Conservation (phyloP, 1,140 invertebrate genomes). For the Drosophila mayri region DNA sequence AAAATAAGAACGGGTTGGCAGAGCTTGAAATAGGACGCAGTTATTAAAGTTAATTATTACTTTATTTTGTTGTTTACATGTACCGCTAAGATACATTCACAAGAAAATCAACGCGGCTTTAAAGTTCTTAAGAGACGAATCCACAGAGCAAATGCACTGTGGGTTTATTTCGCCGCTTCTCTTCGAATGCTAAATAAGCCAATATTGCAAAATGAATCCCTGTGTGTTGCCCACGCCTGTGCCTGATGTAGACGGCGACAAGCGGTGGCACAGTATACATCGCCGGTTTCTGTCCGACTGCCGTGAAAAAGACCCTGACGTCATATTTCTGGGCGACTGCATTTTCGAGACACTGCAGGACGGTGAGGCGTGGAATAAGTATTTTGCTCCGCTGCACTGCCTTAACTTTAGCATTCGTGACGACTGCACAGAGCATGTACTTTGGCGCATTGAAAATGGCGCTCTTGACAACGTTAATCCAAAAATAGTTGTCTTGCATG, state of each 20-base stretch:
- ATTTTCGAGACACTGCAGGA: slow-evolving; percentile 91
- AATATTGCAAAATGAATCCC: slow-evolving; percentile 85
- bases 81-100: slow-evolving; percentile 1
- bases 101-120: not conserved
- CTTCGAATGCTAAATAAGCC: slow-evolving; percentile 11
- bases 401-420: slow-evolving; percentile 96
- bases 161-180: slow-evolving; percentile 3
- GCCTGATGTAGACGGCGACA: slow-evolving; percentile 86
- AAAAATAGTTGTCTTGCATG: slow-evolving; percentile 94
- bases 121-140: not conserved
- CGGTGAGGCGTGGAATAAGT: slow-evolving; percentile 93
- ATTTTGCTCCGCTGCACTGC: slow-evolving; percentile 94
- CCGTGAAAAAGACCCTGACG: slow-evolving; percentile 94
- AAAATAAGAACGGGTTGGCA: not conserved
- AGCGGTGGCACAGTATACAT: slow-evolving; percentile 86
- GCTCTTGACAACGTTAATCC: slow-evolving; percentile 94
- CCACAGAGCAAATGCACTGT: slow-evolving; percentile 13
- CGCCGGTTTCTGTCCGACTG: slow-evolving; percentile 92
- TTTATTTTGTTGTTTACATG: slow-evolving; percentile 22
- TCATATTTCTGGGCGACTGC: slow-evolving; percentile 96
- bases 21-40: slow-evolving; percentile 13
- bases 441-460: slow-evolving; percentile 95
- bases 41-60: slow-evolving; percentile 19
- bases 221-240: slow-evolving; percentile 87
- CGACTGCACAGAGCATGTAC: slow-evolving; percentile 94